These are phyloP conservation scores for Oreotrochilus melanogaster DNA, from an alignment of 2,113 vertebrate genomes.

Conservation along the genomic window DNA sequence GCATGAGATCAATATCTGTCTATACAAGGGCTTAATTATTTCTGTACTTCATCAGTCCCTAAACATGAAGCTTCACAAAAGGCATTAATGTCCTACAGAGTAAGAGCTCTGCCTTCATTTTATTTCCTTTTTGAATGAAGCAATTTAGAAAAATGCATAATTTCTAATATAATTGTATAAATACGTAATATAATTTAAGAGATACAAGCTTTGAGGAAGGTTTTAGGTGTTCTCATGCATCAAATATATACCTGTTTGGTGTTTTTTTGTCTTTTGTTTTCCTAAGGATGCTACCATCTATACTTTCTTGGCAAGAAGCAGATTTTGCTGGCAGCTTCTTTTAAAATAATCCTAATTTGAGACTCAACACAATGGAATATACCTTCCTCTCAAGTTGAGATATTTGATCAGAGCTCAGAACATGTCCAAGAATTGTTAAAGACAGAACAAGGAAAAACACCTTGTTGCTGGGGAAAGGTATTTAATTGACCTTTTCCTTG, in stretches of 20 bases:
- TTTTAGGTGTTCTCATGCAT: not conserved
- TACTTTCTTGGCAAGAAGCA: not conserved
- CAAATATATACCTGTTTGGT: not conserved
- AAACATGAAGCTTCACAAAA: not conserved
- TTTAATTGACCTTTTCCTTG: not conserved
- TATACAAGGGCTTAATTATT: not conserved
- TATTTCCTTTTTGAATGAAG: not conserved
- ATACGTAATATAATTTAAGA: not conserved
- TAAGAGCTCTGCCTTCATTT: not conserved
- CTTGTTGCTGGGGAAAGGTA: not conserved
- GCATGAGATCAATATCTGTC: not conserved
- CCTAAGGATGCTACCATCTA: not conserved
- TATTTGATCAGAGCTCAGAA: not conserved
- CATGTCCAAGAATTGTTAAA: not conserved
- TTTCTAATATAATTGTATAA: not conserved
- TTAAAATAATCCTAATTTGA: not conserved
- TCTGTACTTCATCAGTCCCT: not conserved
- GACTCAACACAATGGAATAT: rapidly evolving
- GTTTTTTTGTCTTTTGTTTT: not conserved
- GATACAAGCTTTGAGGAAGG: not conserved
- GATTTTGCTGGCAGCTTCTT: not conserved
- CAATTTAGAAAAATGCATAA: rapidly evolving
- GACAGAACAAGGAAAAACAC: not conserved
- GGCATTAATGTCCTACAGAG: not conserved
- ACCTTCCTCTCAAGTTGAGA: not conserved